Conservation (phyloP, 2,797 vertebrate species). For the Lophotriccus pileatus region DNA sequence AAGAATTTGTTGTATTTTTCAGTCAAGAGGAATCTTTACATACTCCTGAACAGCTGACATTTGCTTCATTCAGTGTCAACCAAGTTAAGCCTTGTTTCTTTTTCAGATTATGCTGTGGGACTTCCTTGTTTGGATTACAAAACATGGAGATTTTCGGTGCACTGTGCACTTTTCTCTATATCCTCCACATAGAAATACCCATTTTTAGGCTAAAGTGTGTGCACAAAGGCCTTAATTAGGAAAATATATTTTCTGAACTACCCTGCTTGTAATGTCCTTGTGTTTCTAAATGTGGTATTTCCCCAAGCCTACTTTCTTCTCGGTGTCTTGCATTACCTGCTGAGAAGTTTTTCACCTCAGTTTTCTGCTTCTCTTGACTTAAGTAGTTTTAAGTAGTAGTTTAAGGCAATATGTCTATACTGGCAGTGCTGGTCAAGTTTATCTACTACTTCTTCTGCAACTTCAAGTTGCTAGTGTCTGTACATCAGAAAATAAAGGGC, state of each 20-base stretch:
- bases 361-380: background rate
- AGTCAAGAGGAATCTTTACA: background rate
- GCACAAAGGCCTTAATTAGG: background rate
- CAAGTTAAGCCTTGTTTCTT: background rate
- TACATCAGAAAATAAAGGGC: background rate
- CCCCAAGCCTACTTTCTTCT: fast-evolving
- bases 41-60: background rate
- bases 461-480: background rate
- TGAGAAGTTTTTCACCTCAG: background rate
- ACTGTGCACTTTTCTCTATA: background rate
- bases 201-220: background rate
- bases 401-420: background rate
- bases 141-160: background rate
- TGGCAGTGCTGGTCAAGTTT: background rate
- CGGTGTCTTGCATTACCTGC: background rate
- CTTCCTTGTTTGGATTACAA: background rate
- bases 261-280: background rate
- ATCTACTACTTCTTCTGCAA: background rate
- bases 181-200: background rate
- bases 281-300: background rate
- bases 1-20: background rate
- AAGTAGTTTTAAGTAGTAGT: background rate
- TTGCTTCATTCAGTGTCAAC: background rate
- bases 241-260: background rate
- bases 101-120: background rate